Conservation (phyloP, 2,888 invertebrate species). For the Cryptocheilus praepositus region DNA sequence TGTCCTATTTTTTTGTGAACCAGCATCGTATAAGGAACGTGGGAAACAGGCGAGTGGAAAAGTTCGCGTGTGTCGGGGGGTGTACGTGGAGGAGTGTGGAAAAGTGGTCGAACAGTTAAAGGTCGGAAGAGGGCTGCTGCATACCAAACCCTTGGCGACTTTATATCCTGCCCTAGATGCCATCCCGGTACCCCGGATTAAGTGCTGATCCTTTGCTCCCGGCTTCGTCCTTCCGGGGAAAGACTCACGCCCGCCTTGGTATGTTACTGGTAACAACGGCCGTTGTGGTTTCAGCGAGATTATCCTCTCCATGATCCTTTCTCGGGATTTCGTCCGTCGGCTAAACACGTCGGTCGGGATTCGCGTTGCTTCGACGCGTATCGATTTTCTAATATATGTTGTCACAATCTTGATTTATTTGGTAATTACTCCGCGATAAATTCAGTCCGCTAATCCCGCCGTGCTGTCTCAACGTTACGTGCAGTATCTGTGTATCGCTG, state of each 20-base stretch:
- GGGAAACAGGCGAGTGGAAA: conserved; percentile 3
- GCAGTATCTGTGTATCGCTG: too few relatives aligned
- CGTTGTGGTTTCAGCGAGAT: conserved; percentile 31
- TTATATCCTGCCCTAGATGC: conserved; percentile 28
- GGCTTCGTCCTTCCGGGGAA: conserved; percentile 5
- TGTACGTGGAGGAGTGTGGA: neutral
- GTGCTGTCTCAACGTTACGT: too few relatives aligned
- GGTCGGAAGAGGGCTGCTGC: conserved; percentile 14
- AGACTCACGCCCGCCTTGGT: conserved; percentile 9
- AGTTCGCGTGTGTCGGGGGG: neutral
- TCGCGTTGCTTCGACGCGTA: conserved; percentile 28
- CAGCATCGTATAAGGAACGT: neutral
- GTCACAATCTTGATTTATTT: neutral
- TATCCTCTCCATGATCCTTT: conserved; percentile 34
- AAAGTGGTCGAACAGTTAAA: conserved; percentile 18
- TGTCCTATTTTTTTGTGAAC: neutral
- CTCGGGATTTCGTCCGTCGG: conserved; percentile 31
- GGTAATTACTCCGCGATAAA: neutral
- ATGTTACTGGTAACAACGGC: conserved; percentile 13
- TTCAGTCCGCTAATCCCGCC: neutral
- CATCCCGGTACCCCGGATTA: conserved; percentile 26
- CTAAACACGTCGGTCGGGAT: conserved; percentile 36
- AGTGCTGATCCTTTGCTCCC: conserved; percentile 26
- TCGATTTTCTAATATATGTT: conserved; percentile 26
- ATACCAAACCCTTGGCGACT: conserved; percentile 29